Evolutionary conservation across 2,797 vertebrate genomes (phyloP).

Genomic region (Mormyrops attenuatus): DNA sequence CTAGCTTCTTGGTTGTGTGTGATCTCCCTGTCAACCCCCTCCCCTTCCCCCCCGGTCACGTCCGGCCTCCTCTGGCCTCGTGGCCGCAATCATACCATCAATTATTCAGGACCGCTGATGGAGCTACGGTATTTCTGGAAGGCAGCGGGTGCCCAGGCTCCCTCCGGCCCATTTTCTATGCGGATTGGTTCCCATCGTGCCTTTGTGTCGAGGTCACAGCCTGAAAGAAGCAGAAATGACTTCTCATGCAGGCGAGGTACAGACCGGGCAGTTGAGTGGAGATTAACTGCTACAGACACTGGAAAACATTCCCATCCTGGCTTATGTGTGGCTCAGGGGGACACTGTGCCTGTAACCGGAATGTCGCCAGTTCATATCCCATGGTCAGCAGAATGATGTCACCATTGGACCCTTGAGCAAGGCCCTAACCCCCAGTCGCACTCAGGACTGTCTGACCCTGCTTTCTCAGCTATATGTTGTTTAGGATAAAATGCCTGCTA

Average conservation of each 20-base stretch:
- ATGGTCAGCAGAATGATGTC: background rate
- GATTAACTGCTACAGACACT: background rate
- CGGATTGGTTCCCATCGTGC: background rate
- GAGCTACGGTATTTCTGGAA: background rate
- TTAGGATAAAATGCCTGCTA: background rate
- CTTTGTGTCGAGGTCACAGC: background rate
- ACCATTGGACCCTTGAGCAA: background rate
- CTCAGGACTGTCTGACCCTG: background rate
- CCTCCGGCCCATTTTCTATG: background rate
- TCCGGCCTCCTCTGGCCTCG: background rate
- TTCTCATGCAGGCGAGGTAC: background rate
- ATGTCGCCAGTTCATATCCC: background rate
- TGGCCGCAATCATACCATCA: background rate
- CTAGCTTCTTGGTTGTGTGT: background rate
- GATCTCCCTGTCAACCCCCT: background rate
- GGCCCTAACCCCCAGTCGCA: background rate
- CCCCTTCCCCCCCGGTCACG: background rate
- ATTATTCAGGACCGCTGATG: background rate
- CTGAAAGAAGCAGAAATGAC: background rate
- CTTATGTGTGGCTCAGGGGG: background rate
- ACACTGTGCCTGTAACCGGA: background rate
- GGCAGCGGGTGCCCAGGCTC: background rate
- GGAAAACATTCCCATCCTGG: background rate
- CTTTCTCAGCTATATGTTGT: background rate
- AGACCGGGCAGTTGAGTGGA: background rate